A percentile compares a stretch with the other conserved stretches of the same genome.
These are phyloP conservation scores for Notocelia uddmanniana DNA, from an alignment of 2,888 invertebrate genomes.

Conservation along the genomic window DNA sequence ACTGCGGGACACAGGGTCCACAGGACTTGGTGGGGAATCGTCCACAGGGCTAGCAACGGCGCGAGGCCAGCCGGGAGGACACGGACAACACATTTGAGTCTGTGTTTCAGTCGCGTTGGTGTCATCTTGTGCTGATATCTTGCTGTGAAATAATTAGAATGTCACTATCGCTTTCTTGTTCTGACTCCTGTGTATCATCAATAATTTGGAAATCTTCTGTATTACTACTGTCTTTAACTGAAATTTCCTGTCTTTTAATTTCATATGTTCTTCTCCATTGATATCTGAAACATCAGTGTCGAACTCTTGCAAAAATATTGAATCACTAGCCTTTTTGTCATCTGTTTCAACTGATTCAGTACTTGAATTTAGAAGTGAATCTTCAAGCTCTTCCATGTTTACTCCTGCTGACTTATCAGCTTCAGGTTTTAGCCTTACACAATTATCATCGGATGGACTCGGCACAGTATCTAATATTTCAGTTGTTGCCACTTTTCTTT, in stretches of 20 bases:
- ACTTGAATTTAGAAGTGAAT: conserved; percentile 14
- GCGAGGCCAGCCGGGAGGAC: conserved; percentile 52
- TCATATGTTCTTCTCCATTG: background rate
- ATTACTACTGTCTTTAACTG: conserved; percentile 38
- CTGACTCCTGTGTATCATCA: conserved; percentile 12
- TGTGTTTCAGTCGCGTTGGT: conserved; percentile 51
- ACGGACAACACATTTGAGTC: conserved; percentile 69
- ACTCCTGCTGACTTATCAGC: conserved; percentile 12
- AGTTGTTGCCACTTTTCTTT: conserved; percentile 37
- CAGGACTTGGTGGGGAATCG: background rate
- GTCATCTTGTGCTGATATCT: conserved; percentile 55
- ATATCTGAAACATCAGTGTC: background rate
- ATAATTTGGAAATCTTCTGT: conserved; percentile 7
- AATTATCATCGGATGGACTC: conserved; percentile 49
- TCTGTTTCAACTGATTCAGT: conserved; percentile 6
- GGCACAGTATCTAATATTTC: conserved; percentile 52
- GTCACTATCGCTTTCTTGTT: conserved; percentile 25
- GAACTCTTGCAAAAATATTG: conserved; percentile 1
- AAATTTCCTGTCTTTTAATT: conserved; percentile 1
- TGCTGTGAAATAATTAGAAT: conserved; percentile 20
- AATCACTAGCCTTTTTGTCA: background rate
- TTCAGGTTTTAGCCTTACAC: conserved; percentile 23
- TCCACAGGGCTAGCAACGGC: background rate
- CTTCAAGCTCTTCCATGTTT: background rate
- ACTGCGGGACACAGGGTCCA: background rate